Conservation (phyloP, 2,888 invertebrate genomes). For the Dermolepida albohirtum region DNA sequence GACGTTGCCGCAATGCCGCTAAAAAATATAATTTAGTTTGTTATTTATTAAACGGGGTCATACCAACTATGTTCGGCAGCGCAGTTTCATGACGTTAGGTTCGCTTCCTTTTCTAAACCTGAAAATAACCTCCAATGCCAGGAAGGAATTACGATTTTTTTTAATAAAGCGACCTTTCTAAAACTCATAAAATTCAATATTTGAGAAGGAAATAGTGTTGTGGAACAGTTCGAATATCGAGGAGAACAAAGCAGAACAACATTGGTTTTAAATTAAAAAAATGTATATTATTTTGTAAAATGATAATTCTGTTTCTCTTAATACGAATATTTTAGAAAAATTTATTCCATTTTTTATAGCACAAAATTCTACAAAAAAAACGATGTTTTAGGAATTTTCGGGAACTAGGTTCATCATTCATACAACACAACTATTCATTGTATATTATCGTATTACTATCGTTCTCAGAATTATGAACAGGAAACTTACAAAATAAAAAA, state of each 20-base stretch:
- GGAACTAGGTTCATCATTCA: conserved; percentile 49
- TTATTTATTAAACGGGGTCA: conserved; percentile 32
- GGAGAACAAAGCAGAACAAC: no score
- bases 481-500: conserved; percentile 22
- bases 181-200: no score
- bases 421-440: conserved; percentile 50
- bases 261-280: not conserved
- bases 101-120: no score
- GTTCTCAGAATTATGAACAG: not conserved
- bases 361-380: not conserved
- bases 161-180: no score
- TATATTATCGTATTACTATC: conserved; percentile 34
- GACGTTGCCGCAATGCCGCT: conserved; percentile 8
- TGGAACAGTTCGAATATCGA: no score
- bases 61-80: conserved; percentile 36
- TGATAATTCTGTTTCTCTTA: no score
- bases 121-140: no score
- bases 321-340: no score
- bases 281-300: no score
- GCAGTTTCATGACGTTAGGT: conserved; percentile 25
- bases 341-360: not conserved
- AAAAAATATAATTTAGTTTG: conserved; percentile 32
- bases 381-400: not conserved
- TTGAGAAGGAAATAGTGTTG: no score
- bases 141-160: no score